Conservation (phyloP, 2,888 invertebrate species). For the Cybosia mesomella region DNA sequence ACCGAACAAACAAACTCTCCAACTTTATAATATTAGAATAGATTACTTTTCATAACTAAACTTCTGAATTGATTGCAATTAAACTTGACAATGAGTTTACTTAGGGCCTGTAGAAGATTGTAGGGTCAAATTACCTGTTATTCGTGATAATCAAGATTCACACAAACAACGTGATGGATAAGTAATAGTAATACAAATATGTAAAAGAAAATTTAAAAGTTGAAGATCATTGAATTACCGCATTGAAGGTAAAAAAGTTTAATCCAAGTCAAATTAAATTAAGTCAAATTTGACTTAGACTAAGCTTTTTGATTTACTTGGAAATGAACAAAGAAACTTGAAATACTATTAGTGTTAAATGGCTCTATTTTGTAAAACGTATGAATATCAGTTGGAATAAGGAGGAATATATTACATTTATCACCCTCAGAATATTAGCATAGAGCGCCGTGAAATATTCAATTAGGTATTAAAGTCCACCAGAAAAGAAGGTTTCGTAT, state of each 20-base stretch:
- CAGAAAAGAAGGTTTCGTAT: slow-evolving; percentile 54
- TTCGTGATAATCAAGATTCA: too few relatives aligned
- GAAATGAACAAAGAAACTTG: slow-evolving; percentile 6
- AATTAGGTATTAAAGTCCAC: slow-evolving; percentile 60
- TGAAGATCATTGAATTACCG: background rate
- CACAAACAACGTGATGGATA: too few relatives aligned
- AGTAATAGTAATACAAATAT: too few relatives aligned
- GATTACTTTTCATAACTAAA: background rate
- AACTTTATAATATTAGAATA: too few relatives aligned
- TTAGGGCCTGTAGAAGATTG: too few relatives aligned
- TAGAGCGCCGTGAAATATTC: slow-evolving; percentile 62
- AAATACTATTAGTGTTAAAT: slow-evolving; percentile 40
- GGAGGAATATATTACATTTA: slow-evolving; percentile 61
- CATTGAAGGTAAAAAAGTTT: background rate
- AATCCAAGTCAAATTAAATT: background rate
- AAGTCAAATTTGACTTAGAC: background rate
- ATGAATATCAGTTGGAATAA: slow-evolving; percentile 53
- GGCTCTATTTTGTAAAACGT: slow-evolving; percentile 44
- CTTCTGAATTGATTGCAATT: background rate
- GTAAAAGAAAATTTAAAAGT: background rate
- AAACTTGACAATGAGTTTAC: background rate
- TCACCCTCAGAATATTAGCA: slow-evolving; percentile 61
- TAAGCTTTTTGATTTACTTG: background rate
- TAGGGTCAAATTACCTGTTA: too few relatives aligned
- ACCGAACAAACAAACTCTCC: too few relatives aligned